Base-by-base conservation (phyloP, 1,140 invertebrate species). In the Leptopilina clavipes region DNA sequence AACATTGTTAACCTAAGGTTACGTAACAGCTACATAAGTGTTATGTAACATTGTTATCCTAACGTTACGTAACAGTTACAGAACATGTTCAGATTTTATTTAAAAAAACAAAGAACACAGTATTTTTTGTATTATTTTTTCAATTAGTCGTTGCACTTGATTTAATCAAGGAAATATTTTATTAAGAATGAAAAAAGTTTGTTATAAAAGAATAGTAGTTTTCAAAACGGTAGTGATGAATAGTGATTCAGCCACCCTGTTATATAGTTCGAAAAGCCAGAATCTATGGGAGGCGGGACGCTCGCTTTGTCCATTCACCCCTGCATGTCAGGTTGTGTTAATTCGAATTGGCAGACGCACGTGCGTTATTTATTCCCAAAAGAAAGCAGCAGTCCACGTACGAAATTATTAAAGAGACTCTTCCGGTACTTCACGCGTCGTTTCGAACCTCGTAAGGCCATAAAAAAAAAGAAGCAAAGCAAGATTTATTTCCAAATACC, bases 301-400 rank as follows among this genome's bases (percentile, higher is more conserved):
- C 3, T 19, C 12, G 56, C 56, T 25, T 59, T 59, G 54, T 70
- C 70, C 70, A 18, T 65, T 43, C 70, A 52, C 44, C 70, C 56
- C 59, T 45, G 10, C 37, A 48, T 45, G 25, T 70, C 74, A 52
- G 22, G 25, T 72, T 37, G 44, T 73, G 77, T 80, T 87, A 86
- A 87, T 87, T 87, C 85, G 80, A 79, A 84, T 83, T 78, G 83
- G 82, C 79, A 81, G 79, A 75, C 77, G 81, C 85, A 86, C 86
- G 86, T 86, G 86, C 37, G 37, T 40, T 83, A 81, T 81, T 72
- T 81, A 79, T 76, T 76, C 81, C 80, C 80, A 45, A 45, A 76
- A 59, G 22, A 31, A 25, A 71, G n/a, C n/a, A 31, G 25, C 25
- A 31, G 25, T 48, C 44, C 22, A 31, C 17, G 74, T 72, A 72